A percentile compares a stretch with the other conserved stretches of the same genome.
Conservation (phyloP, 2,113 vertebrate species). For the Penelope pileata region DNA sequence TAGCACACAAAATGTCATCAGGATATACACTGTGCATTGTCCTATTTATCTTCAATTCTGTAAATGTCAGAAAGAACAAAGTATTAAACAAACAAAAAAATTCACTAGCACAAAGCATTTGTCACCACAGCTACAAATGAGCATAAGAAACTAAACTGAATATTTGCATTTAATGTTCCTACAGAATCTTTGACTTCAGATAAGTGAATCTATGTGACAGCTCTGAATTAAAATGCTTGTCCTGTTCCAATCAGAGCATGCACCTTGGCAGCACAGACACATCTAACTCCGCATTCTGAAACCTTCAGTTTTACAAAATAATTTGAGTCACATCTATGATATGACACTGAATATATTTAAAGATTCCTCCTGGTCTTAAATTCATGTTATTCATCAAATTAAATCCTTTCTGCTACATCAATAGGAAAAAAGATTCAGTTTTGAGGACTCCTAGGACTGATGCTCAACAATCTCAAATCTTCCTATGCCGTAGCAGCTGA, state of each 20-base stretch:
- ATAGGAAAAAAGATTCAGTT: neutral
- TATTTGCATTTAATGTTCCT: neutral
- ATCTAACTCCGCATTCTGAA: neutral
- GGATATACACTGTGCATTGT: conserved; percentile 20
- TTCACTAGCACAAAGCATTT: neutral
- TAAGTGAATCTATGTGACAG: neutral
- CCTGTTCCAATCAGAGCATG: neutral
- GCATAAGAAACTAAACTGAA: neutral
- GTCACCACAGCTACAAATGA: neutral
- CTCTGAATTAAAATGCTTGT: neutral
- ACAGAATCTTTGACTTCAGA: neutral
- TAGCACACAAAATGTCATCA: neutral
- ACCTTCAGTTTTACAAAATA: neutral
- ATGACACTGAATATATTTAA: neutral
- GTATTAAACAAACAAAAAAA: neutral
- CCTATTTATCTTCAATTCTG: conserved; percentile 49
- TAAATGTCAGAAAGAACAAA: conserved; percentile 28
- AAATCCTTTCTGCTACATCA: neutral
- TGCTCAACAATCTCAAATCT: neutral
- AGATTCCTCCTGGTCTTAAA: neutral
- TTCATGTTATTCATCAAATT: neutral
- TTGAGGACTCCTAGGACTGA: neutral
- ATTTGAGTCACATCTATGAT: neutral
- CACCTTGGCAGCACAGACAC: neutral
- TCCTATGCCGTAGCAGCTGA: neutral